Evolutionary conservation across 37 sponge, comb jelly and placozoan species (phyloP).

Genomic region (Ephydatia muelleri): DNA sequence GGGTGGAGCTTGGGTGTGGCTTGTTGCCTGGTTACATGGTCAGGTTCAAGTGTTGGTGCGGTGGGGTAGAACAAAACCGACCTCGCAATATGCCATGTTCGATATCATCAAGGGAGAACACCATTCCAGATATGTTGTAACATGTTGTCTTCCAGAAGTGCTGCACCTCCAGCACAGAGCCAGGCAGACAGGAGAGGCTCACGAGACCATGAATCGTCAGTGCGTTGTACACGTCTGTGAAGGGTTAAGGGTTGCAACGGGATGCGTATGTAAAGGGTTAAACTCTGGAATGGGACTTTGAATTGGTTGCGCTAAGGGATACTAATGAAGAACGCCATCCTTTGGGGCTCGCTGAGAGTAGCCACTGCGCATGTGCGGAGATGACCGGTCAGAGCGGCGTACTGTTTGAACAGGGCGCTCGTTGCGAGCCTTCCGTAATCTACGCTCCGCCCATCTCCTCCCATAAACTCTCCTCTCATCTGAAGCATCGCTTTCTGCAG

Average conservation of each 20-base stretch:
- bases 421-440: slow-evolving; percentile 52
- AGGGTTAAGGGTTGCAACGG: slow-evolving; percentile 10
- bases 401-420: slow-evolving; percentile 60
- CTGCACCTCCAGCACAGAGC: slow-evolving; percentile 73
- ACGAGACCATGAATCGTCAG: slow-evolving; percentile 84
- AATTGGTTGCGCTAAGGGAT: slow-evolving; percentile 39
- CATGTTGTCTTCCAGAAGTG: slow-evolving; percentile 76
- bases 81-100: slow-evolving; percentile 91
- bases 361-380: slow-evolving; percentile 50
- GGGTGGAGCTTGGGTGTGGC: slow-evolving; percentile 66
- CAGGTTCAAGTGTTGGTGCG: too few relatives aligned
- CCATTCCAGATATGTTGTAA: slow-evolving; percentile 74
- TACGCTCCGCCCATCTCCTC: slow-evolving; percentile 71
- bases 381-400: slow-evolving; percentile 2
- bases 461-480: slow-evolving; percentile 68
- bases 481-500: slow-evolving; percentile 71
- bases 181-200: slow-evolving; percentile 32
- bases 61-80: too few relatives aligned
- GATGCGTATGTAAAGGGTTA: not conserved
- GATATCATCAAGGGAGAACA: slow-evolving; percentile 86
- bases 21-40: slow-evolving; percentile 47
- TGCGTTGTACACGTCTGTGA: slow-evolving; percentile 82
- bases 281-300: not conserved
- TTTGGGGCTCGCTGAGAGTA: slow-evolving; percentile 23
- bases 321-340: slow-evolving; percentile 89